Conservation (phyloP, 2,888 invertebrate genomes). For the Lasioglossum figueresi region DNA sequence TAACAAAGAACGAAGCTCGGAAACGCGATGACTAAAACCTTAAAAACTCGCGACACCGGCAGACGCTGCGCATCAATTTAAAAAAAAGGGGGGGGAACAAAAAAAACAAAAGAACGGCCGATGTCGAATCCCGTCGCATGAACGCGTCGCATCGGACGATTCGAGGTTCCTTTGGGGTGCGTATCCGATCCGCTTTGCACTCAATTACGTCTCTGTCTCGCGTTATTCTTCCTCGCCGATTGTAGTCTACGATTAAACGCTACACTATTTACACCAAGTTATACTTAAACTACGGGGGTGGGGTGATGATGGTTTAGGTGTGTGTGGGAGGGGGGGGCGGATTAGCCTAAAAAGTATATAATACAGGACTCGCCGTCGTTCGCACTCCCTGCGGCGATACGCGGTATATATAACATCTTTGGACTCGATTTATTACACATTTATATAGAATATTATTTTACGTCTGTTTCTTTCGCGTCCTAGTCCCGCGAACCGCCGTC, state of each 20-base stretch:
- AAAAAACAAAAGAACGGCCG: slow-evolving; percentile 5
- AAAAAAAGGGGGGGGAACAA: background rate
- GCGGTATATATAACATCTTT: slow-evolving; percentile 83
- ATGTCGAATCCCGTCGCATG: slow-evolving; percentile 4
- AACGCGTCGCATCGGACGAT: background rate
- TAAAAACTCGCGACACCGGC: slow-evolving; percentile 5
- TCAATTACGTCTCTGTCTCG: slow-evolving; percentile 40
- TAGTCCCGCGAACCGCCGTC: slow-evolving; percentile 48
- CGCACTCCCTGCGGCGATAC: slow-evolving; percentile 75
- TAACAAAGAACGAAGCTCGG: slow-evolving; percentile 6
- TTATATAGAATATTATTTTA: slow-evolving; percentile 78
- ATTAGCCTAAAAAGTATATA: slow-evolving; percentile 82
- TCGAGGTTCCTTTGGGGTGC: background rate
- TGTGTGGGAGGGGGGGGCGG: slow-evolving; percentile 24
- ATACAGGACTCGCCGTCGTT: slow-evolving; percentile 79
- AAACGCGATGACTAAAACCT: slow-evolving; percentile 9
- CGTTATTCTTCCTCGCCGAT: slow-evolving; percentile 44
- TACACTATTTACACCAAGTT: slow-evolving; percentile 82
- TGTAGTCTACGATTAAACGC: slow-evolving; percentile 58
- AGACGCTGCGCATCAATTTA: background rate
- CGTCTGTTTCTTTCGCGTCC: slow-evolving; percentile 40
- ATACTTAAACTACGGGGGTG: slow-evolving; percentile 69
- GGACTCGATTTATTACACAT: slow-evolving; percentile 84
- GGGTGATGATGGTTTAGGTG: background rate
- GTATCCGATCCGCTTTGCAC: slow-evolving; percentile 44